Percentiles rank a stretch among this genome's conserved stretches.
These are phyloP conservation scores for Pasiphila rectangulata DNA, from an alignment of 2,888 invertebrate species.

Conservation along the genomic window DNA sequence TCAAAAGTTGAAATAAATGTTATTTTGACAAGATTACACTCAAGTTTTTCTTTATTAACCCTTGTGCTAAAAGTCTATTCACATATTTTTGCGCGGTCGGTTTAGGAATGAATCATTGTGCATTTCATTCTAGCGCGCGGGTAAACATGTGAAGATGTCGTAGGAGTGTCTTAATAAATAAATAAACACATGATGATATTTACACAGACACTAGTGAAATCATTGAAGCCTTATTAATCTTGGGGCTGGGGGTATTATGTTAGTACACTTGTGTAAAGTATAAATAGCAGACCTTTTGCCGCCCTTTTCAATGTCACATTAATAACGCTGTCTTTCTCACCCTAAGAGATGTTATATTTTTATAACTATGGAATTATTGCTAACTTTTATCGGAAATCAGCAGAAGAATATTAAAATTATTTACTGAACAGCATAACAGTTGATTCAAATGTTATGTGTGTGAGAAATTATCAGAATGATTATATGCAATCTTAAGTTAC, in stretches of 20 bases:
- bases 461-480: constrained; percentile 30
- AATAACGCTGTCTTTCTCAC: constrained; percentile 38
- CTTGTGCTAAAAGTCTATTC: too few species aligned
- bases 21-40: too few species aligned
- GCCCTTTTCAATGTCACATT: constrained; percentile 26
- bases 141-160: too few species aligned
- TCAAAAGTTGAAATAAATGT: too few species aligned
- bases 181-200: background rate
- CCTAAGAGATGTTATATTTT: too few species aligned
- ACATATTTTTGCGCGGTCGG: too few species aligned
- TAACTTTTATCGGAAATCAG: too few species aligned
- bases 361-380: too few species aligned
- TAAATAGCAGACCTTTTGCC: constrained; percentile 35
- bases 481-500: constrained; percentile 49
- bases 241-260: background rate
- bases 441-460: background rate
- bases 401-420: background rate
- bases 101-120: too few species aligned
- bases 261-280: background rate
- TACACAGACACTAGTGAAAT: background rate
- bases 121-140: too few species aligned
- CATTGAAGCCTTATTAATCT: background rate
- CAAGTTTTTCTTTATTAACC: too few species aligned
- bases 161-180: background rate
- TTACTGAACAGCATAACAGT: background rate